Base-by-base conservation (phyloP, 1,140 invertebrate genomes). In the Bradynema listronoti region DNA sequence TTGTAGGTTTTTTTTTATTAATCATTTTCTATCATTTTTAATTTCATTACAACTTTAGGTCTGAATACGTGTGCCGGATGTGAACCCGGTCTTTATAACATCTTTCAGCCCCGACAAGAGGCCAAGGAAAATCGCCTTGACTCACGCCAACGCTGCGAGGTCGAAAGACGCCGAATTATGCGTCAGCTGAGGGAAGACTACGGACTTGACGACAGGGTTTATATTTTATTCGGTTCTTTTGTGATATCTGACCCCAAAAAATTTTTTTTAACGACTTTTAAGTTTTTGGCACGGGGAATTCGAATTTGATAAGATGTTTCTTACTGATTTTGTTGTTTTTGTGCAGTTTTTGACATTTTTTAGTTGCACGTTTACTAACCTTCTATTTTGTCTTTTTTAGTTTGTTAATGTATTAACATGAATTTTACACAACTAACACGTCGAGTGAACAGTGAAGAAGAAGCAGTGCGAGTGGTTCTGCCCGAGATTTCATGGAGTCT, bases 241-340 rank as follows among this genome's bases (percentile, higher is more conserved):
- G n/a, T n/a, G n/a, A n/a, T n/a, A n/a, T n/a, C n/a, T n/a, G n/a
- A n/a, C n/a, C n/a, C n/a, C 0, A 85, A 85, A 65, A 82, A 83
- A 43, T 78, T 89, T 85, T 88, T 87, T 19, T 89, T 88, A 0
- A 94, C 88, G n/a, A n/a, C n/a, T n/a, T n/a, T n/a, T n/a, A n/a
- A n/a, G n/a, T n/a, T n/a, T n/a, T n/a, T n/a, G n/a, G n/a, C n/a
- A n/a, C n/a, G n/a, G n/a, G n/a, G n/a, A n/a, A n/a, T n/a, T n/a
- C n/a, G n/a, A n/a, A n/a, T n/a, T n/a, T n/a, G n/a, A n/a, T n/a
- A n/a, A n/a, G n/a, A n/a, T n/a, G n/a, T n/a, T n/a, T n/a, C n/a
- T n/a, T n/a, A n/a, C n/a, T n/a, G n/a, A n/a, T n/a, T n/a, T n/a
- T n/a, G n/a, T n/a, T n/a, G n/a, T n/a, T n/a, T n/a, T n/a, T n/a